These are phyloP conservation scores for Acanthis flammea DNA, from an alignment of 2,797 vertebrate species.

Conservation along the genomic window DNA sequence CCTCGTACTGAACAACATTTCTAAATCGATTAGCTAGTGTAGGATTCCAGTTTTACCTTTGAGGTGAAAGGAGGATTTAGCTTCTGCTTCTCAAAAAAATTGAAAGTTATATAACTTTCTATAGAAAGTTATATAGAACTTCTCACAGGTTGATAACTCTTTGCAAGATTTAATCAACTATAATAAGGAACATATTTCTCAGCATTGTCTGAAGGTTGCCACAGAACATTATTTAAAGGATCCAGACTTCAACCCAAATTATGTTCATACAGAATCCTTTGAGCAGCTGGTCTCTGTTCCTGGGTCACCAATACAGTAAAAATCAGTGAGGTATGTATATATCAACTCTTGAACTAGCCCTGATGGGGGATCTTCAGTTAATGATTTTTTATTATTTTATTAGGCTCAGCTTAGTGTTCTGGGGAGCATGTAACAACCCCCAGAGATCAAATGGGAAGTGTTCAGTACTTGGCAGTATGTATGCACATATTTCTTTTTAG, in stretches of 20 bases:
- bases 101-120: too few species aligned
- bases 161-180: slow-evolving; percentile 81
- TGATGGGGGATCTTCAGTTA: not conserved
- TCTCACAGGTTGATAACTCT: slow-evolving; percentile 84
- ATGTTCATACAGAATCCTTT: slow-evolving; percentile 83
- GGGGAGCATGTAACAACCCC: not conserved
- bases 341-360: not conserved
- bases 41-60: slow-evolving; percentile 50
- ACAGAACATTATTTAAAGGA: slow-evolving; percentile 84
- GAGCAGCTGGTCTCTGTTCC: slow-evolving; percentile 85
- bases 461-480: not conserved
- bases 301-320: slow-evolving; percentile 85
- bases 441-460: not conserved
- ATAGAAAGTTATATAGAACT: too few species aligned
- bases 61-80: slow-evolving; percentile 37
- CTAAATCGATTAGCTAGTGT: not conserved
- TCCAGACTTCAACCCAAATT: slow-evolving; percentile 82
- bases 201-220: slow-evolving; percentile 82
- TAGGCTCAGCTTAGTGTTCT: not conserved
- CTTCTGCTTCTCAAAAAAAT: slow-evolving; percentile 38
- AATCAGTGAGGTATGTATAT: slow-evolving; percentile 71
- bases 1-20: not conserved
- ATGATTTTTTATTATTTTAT: not conserved
- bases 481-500: not conserved
- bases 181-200: slow-evolving; percentile 87